Evolutionary conservation across 2,113 vertebrate species (phyloP), one percentile per base, ranked within the genome.

Genomic region (Arvicanthis niloticus): DNA sequence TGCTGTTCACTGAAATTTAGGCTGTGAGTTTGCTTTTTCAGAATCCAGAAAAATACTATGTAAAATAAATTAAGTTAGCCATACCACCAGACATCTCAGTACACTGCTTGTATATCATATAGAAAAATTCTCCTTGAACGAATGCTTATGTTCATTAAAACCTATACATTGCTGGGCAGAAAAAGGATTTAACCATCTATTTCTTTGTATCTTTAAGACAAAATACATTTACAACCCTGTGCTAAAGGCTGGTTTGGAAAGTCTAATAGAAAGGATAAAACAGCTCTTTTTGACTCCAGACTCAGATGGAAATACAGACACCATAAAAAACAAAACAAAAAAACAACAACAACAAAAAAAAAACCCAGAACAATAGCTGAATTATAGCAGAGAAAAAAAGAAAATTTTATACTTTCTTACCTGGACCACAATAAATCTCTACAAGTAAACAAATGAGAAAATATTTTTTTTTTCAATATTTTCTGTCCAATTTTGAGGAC

Each of bases 111-210:
- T 48, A 1, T 12, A 34, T 6, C 31, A 42, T 77, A 15, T 62
- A 84, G 24, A 92, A 95, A 86, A 86, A 85, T 10, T 48, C 48
- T 31, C 0, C 70, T 58, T 86, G 17, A 75, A 37, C 29, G 24
- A 53, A 60, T 45, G 40, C 89, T 68, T 95, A 1, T 88, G 0
- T 72, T 93, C 9, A n/a, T 78, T 93, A 68, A 16, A 93, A 67
- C 93, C 40, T 29, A 92, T 60, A 72, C 53, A 86, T 82, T 17
- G 31, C 37, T 62, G 53, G 11, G 72, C 22, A 85, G 75, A 82
- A 95, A 72, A 76, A 70, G 85, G 13, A 13, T 80, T 85, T 92
- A 90, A 80, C 22, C 58, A 60, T 88, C 26, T 89, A 88, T 67
- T 62, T 87, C 37, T 58, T 73, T 62, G 72, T 76, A 21, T 37